Evolutionary conservation across 2,113 vertebrate species (phyloP), one percentile per base, ranked within the genome.

Genomic region (Pipra filicauda): DNA sequence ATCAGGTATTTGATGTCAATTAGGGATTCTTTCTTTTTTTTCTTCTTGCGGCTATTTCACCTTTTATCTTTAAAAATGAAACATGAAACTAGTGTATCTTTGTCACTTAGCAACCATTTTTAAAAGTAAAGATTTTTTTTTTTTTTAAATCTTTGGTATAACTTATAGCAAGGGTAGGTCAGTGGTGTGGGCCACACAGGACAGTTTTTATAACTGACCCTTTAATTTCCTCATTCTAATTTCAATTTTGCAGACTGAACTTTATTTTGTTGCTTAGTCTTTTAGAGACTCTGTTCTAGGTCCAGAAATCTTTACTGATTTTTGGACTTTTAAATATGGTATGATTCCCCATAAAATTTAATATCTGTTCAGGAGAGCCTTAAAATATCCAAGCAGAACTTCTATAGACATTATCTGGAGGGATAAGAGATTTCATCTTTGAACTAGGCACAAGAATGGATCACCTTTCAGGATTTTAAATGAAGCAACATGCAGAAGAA

Each of bases 401-500:
- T 77, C 14, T 39, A 2, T 18, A 39, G 2, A 2, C 14, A 33
- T 8, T 73, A 58, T 78, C 39, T 86, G 37, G 46, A 88, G 30
- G 43, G 28, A 41, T 59, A 81, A 78, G 9, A 49, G 43, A 62
- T 80, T 86, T 83, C 35, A 74, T 35, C 46, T 80, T 91, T 71
- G 83, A 84, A 71, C 2, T 0, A 55, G 43, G 20, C 37, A 41
- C 27, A 37, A 66, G 33, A 95, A 89, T 87, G 52, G 80, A 92
- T 92, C 92, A 78, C 19, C 30, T 78, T 91, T 95, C 86, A 85
- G 61, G 70, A 57, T 95, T 95, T 89, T 75, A 95, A 93, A 92
- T 75, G 69, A 80, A 91, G 55, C n/a, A 91, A 84, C 80, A 66
- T 85, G 61, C 61, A 94, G 35, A 66, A 91, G 49, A 70, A 95